These are phyloP conservation scores for Cerceris rybyensis DNA, from an alignment of 2,888 invertebrate genomes.

Conservation along the genomic window DNA sequence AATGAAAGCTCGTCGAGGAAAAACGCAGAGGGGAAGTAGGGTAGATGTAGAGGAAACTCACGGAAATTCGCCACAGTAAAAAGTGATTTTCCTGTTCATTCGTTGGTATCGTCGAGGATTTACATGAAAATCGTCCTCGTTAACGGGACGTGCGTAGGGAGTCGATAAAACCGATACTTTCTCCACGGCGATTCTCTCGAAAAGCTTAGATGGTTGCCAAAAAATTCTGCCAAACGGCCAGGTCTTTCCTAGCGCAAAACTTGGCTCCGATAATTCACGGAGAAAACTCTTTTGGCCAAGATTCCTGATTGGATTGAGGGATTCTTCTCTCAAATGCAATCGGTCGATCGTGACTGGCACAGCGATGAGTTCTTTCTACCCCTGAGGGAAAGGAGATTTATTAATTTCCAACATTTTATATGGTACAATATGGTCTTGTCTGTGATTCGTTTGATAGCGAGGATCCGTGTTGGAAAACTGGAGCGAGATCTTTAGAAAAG, in stretches of 20 bases:
- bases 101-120: conserved; percentile 54
- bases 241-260: not conserved
- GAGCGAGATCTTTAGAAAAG: too few relatives aligned
- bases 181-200: not conserved
- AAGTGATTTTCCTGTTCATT: conserved; percentile 22
- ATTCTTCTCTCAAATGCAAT: not conserved
- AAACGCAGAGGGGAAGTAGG: not conserved
- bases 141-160: conserved; percentile 19
- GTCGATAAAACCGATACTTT: not conserved
- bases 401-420: not conserved
- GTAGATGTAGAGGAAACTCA: not conserved
- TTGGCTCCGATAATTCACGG: not conserved
- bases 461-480: not conserved
- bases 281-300: not conserved
- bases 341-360: conserved; percentile 9
- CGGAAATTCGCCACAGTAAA: conserved; percentile 25
- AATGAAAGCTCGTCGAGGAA: conserved; percentile 18
- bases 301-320: not conserved
- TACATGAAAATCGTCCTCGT: conserved; percentile 70
- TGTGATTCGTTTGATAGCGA: not conserved
- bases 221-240: conserved; percentile 6
- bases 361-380: not conserved
- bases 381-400: not conserved
- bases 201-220: not conserved
- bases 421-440: not conserved